Conservation (phyloP, 2,113 vertebrate species). For the Pao palembangensis region DNA sequence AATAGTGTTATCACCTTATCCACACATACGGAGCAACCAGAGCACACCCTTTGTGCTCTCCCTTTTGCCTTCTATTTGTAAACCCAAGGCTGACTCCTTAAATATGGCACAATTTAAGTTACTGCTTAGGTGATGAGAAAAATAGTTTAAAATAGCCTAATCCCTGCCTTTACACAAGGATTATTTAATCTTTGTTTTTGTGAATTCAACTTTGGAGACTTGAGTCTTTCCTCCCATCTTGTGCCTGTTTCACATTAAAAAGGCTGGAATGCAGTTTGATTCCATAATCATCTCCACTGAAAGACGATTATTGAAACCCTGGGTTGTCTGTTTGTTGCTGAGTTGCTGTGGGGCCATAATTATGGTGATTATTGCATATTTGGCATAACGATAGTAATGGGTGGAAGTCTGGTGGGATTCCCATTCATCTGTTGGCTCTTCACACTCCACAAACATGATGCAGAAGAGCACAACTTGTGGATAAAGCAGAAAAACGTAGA, state of each 20-base stretch:
- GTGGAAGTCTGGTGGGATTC: conserved; percentile 21
- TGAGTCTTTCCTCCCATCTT: neutral
- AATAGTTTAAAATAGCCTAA: neutral
- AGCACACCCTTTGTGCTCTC: conserved; percentile 1
- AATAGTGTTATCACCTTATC: conserved; percentile 41
- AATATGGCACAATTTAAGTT: neutral
- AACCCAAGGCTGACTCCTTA: neutral
- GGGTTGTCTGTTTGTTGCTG: conserved; percentile 43
- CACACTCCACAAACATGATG: too few species aligned
- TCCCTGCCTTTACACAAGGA: too few species aligned
- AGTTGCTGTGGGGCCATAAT: conserved; percentile 34
- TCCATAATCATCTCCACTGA: conserved; percentile 37
- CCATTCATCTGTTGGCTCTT: conserved; percentile 16
- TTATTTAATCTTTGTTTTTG: neutral
- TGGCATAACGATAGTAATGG: conserved; percentile 44
- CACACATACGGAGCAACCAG: conserved; percentile 22
- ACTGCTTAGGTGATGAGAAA: neutral
- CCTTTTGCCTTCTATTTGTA: neutral
- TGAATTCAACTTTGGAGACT: neutral
- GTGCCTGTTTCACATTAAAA: conserved; percentile 5
- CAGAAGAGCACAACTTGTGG: too few species aligned
- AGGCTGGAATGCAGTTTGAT: conserved; percentile 30
- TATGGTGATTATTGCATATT: conserved; percentile 46
- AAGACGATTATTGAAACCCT: conserved; percentile 19
- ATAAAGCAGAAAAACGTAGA: too few species aligned